Base-by-base conservation (phyloP, 2,797 vertebrate genomes). In the Allobates femoralis region DNA sequence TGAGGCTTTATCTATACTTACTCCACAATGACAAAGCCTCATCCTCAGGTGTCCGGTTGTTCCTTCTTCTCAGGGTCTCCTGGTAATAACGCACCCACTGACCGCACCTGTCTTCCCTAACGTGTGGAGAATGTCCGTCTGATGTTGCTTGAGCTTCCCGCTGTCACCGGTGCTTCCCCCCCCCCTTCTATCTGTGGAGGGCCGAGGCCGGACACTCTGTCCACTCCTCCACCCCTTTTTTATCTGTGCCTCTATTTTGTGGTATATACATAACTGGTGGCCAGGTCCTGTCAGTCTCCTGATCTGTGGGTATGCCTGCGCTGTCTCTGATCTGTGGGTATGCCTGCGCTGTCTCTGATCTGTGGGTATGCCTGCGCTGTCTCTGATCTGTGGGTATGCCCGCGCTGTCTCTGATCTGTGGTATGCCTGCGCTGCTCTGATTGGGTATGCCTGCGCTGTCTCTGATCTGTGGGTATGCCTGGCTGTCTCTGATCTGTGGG, bases 11-110 rank as follows among this genome's bases (percentile, higher is more conserved):
- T 46, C 7, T 46, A 46, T 11, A 7, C 7, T 46, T 46, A 10
- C 41, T 7, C 41, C 41, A 6, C 41, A 46, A 11, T 11, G 41
- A 46, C 3, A 8, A 46, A 6, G 41, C 11, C 41, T 11, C 23
- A 16, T 53, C 32, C 30, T 32, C 46, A 81, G 80, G 56, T 16
- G 16, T 26, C 15, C 5, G 32, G n/a, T 11, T 73, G 46, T 21
- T 21, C 34, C 92, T 94, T 95, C 94, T 95, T 95, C 94, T 95
- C 94, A 94, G 94, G 94, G 92, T 93, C 30, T 74, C 46, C 64
- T 14, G 53, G 46, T 66, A 30, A 76, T 64, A 62, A 28, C 8
- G 30, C 55, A 56, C 76, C 50, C 3, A n/a, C 1, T 79, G 6
- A n/a, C 71, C 41, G 66, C 78, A 32, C 26, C 69, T 75, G n/a